Percentiles rank a stretch among this genome's conserved stretches.
These are phyloP conservation scores for Dolichotis patagonum DNA, from an alignment of 2,113 vertebrate species.

Conservation along the genomic window DNA sequence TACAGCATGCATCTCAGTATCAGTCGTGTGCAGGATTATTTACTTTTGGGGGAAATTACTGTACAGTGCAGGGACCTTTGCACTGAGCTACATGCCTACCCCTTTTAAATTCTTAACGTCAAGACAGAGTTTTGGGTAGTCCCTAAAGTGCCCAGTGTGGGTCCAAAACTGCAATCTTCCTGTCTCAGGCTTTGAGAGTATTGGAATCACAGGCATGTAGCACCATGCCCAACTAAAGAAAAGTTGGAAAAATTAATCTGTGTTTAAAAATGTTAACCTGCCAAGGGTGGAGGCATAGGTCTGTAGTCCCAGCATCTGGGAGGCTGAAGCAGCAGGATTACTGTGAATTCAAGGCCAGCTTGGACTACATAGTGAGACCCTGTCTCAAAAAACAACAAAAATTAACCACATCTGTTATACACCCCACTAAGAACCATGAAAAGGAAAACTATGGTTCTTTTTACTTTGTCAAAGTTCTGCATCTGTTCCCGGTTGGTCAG, in stretches of 20 bases:
- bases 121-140: background rate
- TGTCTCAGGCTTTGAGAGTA: background rate
- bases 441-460: background rate
- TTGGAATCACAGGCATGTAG: background rate
- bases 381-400: background rate
- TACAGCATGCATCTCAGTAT: conserved; percentile 1
- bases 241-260: background rate
- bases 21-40: background rate
- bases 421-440: background rate
- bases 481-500: conserved; percentile 96
- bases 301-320: background rate
- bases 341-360: background rate
- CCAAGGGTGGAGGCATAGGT: background rate
- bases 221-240: background rate
- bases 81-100: background rate
- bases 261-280: background rate
- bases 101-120: background rate
- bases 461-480: conserved; percentile 98
- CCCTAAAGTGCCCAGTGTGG: background rate
- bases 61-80: background rate
- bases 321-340: background rate
- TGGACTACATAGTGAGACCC: background rate
- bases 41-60: conserved; percentile 39
- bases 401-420: background rate
- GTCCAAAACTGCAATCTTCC: background rate